Evolutionary conservation across 2,113 vertebrate genomes (phyloP).

Genomic region (Labeo catla): DNA sequence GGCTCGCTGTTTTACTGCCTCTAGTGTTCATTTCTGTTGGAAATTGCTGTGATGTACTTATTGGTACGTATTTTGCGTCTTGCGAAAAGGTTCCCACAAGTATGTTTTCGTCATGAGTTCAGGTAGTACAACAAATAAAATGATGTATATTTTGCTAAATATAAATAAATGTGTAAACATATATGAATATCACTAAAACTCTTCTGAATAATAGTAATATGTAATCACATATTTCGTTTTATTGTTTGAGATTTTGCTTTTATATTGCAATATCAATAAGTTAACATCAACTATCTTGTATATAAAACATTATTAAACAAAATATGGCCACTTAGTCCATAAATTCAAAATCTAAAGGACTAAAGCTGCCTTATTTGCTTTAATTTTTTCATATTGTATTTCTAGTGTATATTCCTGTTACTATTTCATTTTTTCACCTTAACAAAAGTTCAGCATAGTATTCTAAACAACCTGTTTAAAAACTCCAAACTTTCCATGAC

Average conservation of each 20-base stretch:
- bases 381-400: background rate
- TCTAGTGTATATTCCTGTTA: background rate
- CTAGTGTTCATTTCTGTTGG: too few species aligned
- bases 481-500: conserved; percentile 22
- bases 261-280: too few species aligned
- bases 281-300: too few species aligned
- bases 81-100: too few species aligned
- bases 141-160: too few species aligned
- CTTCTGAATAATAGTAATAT: background rate
- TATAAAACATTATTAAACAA: background rate
- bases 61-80: too few species aligned
- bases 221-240: background rate
- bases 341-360: background rate
- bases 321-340: background rate
- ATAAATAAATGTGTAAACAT: too few species aligned
- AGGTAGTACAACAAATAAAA: background rate
- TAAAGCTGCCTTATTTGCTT: background rate
- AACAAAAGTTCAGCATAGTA: conserved; percentile 37
- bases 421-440: background rate
- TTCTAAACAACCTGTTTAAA: conserved; percentile 50
- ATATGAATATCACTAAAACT: background rate
- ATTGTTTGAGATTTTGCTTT: background rate
- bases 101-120: too few species aligned
- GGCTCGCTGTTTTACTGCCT: too few species aligned
- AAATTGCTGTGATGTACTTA: too few species aligned